A percentile compares a stretch with the other conserved stretches of the same genome.
Evolutionary conservation across 1,140 invertebrate genomes (phyloP).

Genomic region (Sitophilus oryzae): DNA sequence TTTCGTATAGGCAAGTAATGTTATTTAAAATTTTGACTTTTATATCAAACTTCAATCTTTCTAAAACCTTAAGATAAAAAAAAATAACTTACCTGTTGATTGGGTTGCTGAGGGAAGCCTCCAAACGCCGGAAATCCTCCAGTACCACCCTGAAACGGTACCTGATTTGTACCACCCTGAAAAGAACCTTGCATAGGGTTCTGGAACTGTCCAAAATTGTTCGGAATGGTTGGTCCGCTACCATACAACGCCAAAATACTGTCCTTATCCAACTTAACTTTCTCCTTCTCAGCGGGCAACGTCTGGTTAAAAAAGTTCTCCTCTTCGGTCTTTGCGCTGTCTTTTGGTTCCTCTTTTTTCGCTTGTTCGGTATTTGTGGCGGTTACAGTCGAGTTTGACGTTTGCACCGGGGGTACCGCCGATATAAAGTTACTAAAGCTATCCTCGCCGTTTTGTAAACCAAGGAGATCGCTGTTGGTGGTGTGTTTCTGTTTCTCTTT

Average conservation of each 20-base stretch:
- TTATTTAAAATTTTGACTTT: constrained; percentile 11
- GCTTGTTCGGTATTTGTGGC: constrained; percentile 38
- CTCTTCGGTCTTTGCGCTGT: constrained; percentile 68
- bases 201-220: constrained; percentile 22
- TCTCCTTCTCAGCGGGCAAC: constrained; percentile 65
- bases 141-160: constrained; percentile 14
- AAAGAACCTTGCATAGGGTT: constrained; percentile 11
- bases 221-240: constrained; percentile 45
- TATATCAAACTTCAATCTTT: neutral
- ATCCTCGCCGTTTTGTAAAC: constrained; percentile 56
- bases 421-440: constrained; percentile 73
- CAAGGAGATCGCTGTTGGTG: constrained; percentile 11
- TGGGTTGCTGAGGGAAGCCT: constrained; percentile 21
- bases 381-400: neutral
- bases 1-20: too few relatives aligned
- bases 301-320: constrained; percentile 87
- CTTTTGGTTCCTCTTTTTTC: constrained; percentile 37
- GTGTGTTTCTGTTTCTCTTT: constrained; percentile 38
- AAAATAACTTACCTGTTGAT: constrained; percentile 15
- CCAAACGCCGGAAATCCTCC: constrained; percentile 28
- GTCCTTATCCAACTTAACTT: constrained; percentile 80
- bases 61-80: neutral
- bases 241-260: constrained; percentile 89
- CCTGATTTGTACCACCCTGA: too few relatives aligned
- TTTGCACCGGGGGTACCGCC: constrained; percentile 34